These are phyloP conservation scores for Craniophora ligustri DNA, from an alignment of 2,888 invertebrate genomes.

Conservation along the genomic window DNA sequence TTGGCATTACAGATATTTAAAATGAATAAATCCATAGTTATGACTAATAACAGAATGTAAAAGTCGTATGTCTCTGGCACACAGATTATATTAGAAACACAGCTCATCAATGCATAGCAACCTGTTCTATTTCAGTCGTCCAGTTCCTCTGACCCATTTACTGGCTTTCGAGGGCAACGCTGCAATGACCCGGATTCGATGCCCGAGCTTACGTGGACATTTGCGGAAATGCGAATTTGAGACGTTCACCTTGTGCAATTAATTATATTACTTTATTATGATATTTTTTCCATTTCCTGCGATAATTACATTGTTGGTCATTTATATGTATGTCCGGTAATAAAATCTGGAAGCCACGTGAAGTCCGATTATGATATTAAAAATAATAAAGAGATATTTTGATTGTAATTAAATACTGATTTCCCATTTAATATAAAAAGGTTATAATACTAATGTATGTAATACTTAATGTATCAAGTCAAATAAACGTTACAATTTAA, in stretches of 20 bases:
- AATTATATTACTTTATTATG: conserved; percentile 31
- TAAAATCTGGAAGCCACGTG: too few species aligned
- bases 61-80: conserved; percentile 1
- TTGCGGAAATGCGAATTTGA: conserved; percentile 49
- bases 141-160: conserved; percentile 71
- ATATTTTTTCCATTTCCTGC: conserved; percentile 20
- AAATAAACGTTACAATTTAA: background rate
- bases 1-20: too few species aligned
- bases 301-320: background rate
- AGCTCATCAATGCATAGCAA: conserved; percentile 56
- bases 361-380: too few species aligned
- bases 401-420: background rate
- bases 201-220: conserved; percentile 45
- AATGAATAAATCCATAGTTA: background rate
- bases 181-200: conserved; percentile 75
- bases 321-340: background rate
- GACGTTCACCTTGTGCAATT: conserved; percentile 41
- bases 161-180: conserved; percentile 65
- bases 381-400: too few species aligned
- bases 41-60: background rate
- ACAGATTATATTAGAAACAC: conserved; percentile 5
- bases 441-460: background rate
- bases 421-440: background rate
- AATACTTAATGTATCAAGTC: too few species aligned
- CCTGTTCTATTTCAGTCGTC: conserved; percentile 58